Conservation (phyloP, 30 jellyfish, hydroid and myxozoan genomes). For the Hydractinia echinata region DNA sequence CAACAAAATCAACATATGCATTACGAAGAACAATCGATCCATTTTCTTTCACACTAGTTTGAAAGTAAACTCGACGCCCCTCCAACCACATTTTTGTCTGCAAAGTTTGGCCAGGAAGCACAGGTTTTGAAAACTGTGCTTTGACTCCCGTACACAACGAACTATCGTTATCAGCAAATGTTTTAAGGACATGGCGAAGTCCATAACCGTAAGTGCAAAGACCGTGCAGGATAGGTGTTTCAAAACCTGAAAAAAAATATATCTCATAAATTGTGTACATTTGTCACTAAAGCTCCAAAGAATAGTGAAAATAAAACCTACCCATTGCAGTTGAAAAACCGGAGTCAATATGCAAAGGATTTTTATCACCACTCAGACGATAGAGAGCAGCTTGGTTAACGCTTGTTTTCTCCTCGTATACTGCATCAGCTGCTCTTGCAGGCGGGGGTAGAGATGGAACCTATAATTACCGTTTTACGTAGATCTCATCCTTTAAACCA, state of each 20-base stretch:
- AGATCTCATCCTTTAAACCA: background rate
- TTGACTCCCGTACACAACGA: constrained; percentile 52
- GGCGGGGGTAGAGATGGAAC: constrained; percentile 47
- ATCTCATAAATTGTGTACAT: background rate
- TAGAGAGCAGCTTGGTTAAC: constrained; percentile 84
- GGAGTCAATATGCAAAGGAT: constrained; percentile 89
- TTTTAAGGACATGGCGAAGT: constrained; percentile 61
- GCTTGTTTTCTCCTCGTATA: constrained; percentile 55
- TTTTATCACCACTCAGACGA: constrained; percentile 75
- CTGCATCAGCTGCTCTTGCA: constrained; percentile 54
- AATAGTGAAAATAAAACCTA: background rate
- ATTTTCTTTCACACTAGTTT: constrained; percentile 68
- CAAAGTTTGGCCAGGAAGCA: constrained; percentile 86
- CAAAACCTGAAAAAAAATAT: constrained; percentile 45
- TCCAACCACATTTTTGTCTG: constrained; percentile 90
- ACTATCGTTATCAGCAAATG: constrained; percentile 55
- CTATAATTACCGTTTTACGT: background rate
- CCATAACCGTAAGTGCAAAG: constrained; percentile 81
- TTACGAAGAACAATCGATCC: constrained; percentile 62
- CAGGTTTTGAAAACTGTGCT: constrained; percentile 76
- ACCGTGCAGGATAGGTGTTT: constrained; percentile 80
- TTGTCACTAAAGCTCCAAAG: background rate
- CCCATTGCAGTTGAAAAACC: constrained; percentile 67
- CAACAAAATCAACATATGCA: constrained; percentile 76
- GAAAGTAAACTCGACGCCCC: constrained; percentile 60